Evolutionary conservation across 2,888 invertebrate species (phyloP).

Genomic region (Congeria kusceri): DNA sequence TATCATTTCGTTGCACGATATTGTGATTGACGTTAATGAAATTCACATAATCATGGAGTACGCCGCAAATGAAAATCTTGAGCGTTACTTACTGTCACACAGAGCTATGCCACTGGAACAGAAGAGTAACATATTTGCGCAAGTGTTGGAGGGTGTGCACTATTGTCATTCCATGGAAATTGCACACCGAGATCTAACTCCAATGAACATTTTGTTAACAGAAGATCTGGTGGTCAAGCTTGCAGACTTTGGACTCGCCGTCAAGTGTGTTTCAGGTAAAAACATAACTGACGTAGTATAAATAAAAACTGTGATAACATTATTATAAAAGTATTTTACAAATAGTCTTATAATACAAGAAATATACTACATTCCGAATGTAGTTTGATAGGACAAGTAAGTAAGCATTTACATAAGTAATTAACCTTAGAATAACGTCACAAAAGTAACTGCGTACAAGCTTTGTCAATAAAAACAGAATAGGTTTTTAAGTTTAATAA

Average conservation of each 20-base stretch:
- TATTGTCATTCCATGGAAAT: constrained; percentile 63
- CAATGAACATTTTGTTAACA: constrained; percentile 63
- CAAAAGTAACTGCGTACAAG: too few relatives aligned
- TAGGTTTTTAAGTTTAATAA: too few relatives aligned
- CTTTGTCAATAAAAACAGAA: too few relatives aligned
- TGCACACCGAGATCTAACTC: constrained; percentile 67
- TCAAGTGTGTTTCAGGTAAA: constrained; percentile 47
- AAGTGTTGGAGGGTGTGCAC: constrained; percentile 59
- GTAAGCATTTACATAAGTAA: too few relatives aligned
- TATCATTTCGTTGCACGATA: constrained; percentile 60
- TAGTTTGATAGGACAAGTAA: too few relatives aligned
- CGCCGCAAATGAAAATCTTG: constrained; percentile 67
- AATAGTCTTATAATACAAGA: too few relatives aligned
- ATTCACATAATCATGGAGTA: constrained; percentile 68
- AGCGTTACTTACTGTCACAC: constrained; percentile 40
- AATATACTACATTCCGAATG: too few relatives aligned
- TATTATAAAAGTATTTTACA: too few relatives aligned
- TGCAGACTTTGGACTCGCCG: constrained; percentile 69
- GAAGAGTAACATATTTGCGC: constrained; percentile 46
- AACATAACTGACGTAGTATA: too few relatives aligned
- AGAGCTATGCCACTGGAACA: constrained; percentile 18
- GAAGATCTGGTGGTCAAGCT: constrained; percentile 59
- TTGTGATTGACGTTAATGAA: constrained; percentile 41
- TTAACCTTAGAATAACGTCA: too few relatives aligned
- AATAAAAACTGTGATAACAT: too few relatives aligned